A percentile compares a stretch with the other conserved stretches of the same genome.
Conservation (phyloP, 2,888 invertebrate species). For the Malthinus flaveolus region DNA sequence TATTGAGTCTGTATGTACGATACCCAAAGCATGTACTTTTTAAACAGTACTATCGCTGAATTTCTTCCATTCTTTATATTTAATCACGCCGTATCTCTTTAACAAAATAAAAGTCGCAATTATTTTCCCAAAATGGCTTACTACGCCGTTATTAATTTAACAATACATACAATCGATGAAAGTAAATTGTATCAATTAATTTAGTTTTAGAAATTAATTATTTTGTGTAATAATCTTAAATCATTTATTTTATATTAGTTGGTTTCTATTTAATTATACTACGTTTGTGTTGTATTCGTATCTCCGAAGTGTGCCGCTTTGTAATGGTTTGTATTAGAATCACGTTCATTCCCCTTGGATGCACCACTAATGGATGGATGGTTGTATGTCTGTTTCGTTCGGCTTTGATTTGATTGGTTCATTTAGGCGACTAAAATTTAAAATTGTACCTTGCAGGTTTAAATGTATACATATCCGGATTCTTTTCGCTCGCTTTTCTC, state of each 20-base stretch:
- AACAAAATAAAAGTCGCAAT: too few species aligned
- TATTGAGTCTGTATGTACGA: too few species aligned
- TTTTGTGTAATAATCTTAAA: background rate
- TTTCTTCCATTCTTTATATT: too few species aligned
- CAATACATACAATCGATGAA: too few species aligned
- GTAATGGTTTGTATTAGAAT: conserved; percentile 16
- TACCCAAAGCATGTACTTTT: background rate
- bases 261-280: conserved; percentile 5
- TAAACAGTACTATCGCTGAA: too few species aligned
- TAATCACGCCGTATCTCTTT: too few species aligned
- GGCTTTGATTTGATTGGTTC: conserved; percentile 20
- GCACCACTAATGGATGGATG: conserved; percentile 19
- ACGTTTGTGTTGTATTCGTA: background rate
- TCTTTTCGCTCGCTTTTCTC: conserved; percentile 8
- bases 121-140: too few species aligned
- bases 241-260: conserved; percentile 1
- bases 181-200: too few species aligned
- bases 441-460: conserved; percentile 10
- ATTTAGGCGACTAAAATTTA: conserved; percentile 15
- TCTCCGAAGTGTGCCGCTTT: background rate
- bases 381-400: conserved; percentile 19
- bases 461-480: conserved; percentile 10
- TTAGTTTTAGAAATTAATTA: background rate
- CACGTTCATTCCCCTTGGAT: conserved; percentile 20
- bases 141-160: too few species aligned